These are phyloP conservation scores for Chelidonichthys spinosus DNA, from an alignment of 2,797 vertebrate genomes.

Conservation along the genomic window DNA sequence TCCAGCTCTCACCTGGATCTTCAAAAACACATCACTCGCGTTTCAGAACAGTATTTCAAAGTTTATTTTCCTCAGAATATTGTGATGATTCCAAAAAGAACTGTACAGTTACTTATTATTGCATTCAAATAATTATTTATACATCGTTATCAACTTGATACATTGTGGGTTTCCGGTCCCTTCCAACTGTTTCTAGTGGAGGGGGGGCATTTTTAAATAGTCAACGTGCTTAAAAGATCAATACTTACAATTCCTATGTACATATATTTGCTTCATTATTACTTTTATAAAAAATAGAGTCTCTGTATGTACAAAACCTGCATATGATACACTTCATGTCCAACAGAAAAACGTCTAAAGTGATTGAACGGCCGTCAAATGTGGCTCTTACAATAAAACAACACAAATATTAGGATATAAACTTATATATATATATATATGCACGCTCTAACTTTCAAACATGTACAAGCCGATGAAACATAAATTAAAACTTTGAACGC, in stretches of 20 bases:
- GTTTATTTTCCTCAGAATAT: constrained; percentile 81
- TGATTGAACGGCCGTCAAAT: constrained; percentile 73
- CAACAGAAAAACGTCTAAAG: constrained; percentile 62
- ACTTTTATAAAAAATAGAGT: constrained; percentile 83
- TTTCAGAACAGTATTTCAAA: constrained; percentile 72
- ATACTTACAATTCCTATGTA: constrained; percentile 77
- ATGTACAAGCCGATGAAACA: constrained; percentile 56
- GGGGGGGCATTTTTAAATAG: constrained; percentile 76
- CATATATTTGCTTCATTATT: constrained; percentile 71
- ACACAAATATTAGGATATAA: constrained; percentile 72
- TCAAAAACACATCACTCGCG: neutral
- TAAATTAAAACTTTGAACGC: constrained; percentile 67
- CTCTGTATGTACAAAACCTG: constrained; percentile 85
- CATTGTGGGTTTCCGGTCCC: constrained; percentile 55
- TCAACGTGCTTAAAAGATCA: constrained; percentile 81
- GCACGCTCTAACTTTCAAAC: constrained; percentile 45
- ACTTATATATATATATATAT: constrained; percentile 28
- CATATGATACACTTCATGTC: constrained; percentile 81
- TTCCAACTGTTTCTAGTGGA: constrained; percentile 42
- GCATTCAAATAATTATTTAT: constrained; percentile 75
- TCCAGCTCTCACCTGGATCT: neutral
- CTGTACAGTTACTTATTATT: constrained; percentile 77
- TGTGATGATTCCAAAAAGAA: constrained; percentile 53
- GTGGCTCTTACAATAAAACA: constrained; percentile 65
- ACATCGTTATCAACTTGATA: constrained; percentile 74